phyloP scores from a whole-genome alignment of 2,797 vertebrate species.

The Microchirus variegatus region DNA sequence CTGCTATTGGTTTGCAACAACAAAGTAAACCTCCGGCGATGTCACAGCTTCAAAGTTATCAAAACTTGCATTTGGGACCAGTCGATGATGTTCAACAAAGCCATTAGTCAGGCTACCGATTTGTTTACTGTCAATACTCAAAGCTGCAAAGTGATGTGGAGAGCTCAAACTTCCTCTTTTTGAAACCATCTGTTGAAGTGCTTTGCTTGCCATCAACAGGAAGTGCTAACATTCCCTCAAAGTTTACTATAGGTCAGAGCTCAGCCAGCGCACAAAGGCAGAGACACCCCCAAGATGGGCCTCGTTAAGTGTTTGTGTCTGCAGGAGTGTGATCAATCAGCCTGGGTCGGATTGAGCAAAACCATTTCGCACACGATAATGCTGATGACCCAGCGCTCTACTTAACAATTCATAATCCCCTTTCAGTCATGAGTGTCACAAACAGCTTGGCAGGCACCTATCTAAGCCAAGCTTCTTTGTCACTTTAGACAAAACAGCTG shows the following conservation, averaged over 20 bases:
- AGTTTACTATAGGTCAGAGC: conserved; percentile 69
- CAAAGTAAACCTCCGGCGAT: conserved; percentile 13
- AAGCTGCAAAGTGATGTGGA: conserved; percentile 25
- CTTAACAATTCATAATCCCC: conserved; percentile 70
- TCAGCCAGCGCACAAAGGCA: conserved; percentile 25
- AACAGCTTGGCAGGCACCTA: conserved; percentile 23
- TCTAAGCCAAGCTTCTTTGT: conserved; percentile 12
- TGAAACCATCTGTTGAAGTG: conserved; percentile 69
- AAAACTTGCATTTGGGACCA: neutral
- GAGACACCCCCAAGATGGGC: conserved; percentile 34
- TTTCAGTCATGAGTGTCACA: conserved; percentile 43
- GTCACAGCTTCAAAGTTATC: conserved; percentile 7
- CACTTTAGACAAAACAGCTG: conserved; percentile 7
- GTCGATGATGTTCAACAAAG: conserved; percentile 1
- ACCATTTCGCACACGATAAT: conserved; percentile 46
- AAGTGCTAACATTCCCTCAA: conserved; percentile 69
- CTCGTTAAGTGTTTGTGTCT: conserved; percentile 21
- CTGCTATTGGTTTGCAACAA: conserved; percentile 31
- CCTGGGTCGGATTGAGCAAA: conserved; percentile 37
- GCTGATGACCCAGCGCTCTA: conserved; percentile 59
- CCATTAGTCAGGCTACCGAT: conserved; percentile 7
- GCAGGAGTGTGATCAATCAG: conserved; percentile 43
- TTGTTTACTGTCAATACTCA: conserved; percentile 17
- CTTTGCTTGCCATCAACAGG: conserved; percentile 60
- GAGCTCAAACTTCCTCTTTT: conserved; percentile 64